Evolutionary conservation across 2,113 vertebrate species (phyloP), one percentile per base, ranked within the genome.

Genomic region (Monarcha castaneiventris): DNA sequence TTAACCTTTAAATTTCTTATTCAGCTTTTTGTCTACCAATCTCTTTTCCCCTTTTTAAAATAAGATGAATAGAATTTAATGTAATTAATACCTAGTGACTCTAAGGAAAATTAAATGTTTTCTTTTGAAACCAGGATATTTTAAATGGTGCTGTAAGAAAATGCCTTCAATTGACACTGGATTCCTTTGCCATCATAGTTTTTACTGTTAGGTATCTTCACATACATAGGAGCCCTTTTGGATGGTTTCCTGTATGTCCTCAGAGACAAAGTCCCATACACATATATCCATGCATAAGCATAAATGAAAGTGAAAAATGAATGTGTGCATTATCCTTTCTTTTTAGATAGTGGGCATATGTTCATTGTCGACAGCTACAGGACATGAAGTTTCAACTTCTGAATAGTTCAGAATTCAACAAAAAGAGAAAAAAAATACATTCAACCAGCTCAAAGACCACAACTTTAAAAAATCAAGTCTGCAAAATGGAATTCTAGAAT

Each of bases 401-500:
- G 32, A 83, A 77, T 39, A 66, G 41, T 32, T 82, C 29, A 35
- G 35, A 27, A 44, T 78, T 71, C 29, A 67, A 48, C 4, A 64
- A 55, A 68, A 75, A 67, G 32, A 54, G 11, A 2, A 20, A 27
- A 29, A 93, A 79, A 76, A 6, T 9, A 11, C 7, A 32, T 29
- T 72, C 30, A 83, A 35, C 15, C 59, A 82, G 21, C 26, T 75
- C 14, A 75, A 71, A 66, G 27, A 67, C 10, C 17, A 41, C n/a
- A 54, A 2, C 25, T 11, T 8, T 2, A 49, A 68, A 77, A 82
- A 32, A 7, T 0, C 4, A 1, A 61, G 9, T 49, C 44, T 71
- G 15, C 37, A 94, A 69, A 88, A 71, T 9, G 46, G 20, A 84
- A 71, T 48, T 59, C 21, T 69, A 56, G 48, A 82, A 58, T 26